These are phyloP conservation scores for Peromyscus californicus DNA, from an alignment of 2,113 vertebrate genomes.

Conservation along the genomic window DNA sequence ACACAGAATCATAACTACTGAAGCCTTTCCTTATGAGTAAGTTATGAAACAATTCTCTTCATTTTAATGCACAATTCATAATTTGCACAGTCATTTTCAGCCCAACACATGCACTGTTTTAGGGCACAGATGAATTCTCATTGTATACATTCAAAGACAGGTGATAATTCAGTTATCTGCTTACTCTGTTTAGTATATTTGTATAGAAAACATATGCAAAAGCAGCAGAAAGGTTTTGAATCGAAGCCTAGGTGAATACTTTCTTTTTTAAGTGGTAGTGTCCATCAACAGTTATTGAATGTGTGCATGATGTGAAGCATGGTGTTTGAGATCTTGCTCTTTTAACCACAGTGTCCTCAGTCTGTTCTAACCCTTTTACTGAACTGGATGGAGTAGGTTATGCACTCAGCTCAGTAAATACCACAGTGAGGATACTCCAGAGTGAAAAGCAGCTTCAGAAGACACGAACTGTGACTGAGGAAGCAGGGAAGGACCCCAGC, in stretches of 20 bases:
- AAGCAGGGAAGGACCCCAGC: neutral
- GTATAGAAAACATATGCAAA: neutral
- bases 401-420: neutral
- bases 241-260: neutral
- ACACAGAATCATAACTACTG: neutral
- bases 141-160: neutral
- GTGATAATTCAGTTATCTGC: neutral
- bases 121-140: neutral
- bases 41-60: neutral
- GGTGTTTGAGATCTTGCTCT: neutral
- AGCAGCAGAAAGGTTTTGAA: neutral
- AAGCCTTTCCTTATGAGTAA: neutral
- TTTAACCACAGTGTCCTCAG: neutral
- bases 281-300: neutral
- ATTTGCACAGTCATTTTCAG: neutral
- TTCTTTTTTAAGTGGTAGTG: neutral
- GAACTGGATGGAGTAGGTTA: neutral
- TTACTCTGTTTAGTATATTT: neutral
- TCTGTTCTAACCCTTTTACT: neutral
- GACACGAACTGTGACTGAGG: neutral
- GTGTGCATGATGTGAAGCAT: neutral
- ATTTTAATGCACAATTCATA: slow-evolving; percentile 26
- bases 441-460: neutral
- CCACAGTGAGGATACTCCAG: neutral
- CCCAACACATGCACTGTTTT: neutral